Base-by-base conservation (phyloP, 2,888 invertebrate genomes). In the Amorpha juglandis region DNA sequence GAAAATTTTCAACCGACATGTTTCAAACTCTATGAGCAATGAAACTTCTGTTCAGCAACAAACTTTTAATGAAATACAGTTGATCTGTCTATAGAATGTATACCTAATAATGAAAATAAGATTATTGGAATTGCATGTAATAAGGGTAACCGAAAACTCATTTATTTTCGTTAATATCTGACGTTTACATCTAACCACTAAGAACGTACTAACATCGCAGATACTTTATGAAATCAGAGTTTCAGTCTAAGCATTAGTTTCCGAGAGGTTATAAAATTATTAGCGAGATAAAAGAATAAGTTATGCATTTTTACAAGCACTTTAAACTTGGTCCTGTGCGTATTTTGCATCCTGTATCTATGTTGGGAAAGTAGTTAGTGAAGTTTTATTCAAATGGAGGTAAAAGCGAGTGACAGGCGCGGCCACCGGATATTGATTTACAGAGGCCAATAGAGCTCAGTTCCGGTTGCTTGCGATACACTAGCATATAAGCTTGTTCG, bases 391-490 rank as follows among this genome's bases (percentile, higher is more conserved):
- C 72, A 74, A 73, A 75, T 76, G 72, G 70, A 72, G 67, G 72
- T 63, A 71, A 71, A 75, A 75, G 76, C 76, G 79, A 76, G 79
- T 79, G 83, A 78, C 77, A 76, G 78, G 78, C 85, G 81, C 81
- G 77, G 81, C 80, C 82, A 85, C 88, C 90, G 92, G 92, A 91
- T 92, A 92, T 92, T 90, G 91, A 91, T 91, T 92, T 89, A 91
- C 84, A 81, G 82, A 78, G 81, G 80, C 84, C 87, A 86, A 82
- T 86, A 80, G 78, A 82, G 82, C 82, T 75, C 74, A 76, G 81
- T 86, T 86, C 89, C 89, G 71, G 73, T 66, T 73, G 72, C 62
- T 53, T 35, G 63, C 42, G 66, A 52, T 63, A 67, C 51, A 52
- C 45, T 47, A 45, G 38, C 79, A 83, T 81, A 83, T 83, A 82